Base-by-base conservation (phyloP, 2,797 vertebrate species). In the Rhabdophis nuchalis region DNA sequence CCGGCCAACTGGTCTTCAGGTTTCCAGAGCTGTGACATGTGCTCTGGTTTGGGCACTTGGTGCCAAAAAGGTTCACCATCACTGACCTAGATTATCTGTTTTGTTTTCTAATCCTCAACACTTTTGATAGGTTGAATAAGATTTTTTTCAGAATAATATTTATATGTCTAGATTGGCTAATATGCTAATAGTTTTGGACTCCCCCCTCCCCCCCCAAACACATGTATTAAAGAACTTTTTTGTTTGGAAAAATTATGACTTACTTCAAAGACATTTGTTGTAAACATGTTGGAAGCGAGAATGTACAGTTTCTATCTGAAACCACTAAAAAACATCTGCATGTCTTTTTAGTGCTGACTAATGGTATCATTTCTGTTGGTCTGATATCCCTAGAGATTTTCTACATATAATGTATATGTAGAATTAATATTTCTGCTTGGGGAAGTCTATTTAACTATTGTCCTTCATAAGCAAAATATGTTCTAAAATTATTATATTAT, bases 141-240 rank as follows among this genome's bases (percentile, higher is more conserved):
- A 98, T 98, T 58, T 98, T 98, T 97, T 98, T 98, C 98, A 97
- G 96, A 97, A 98, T 96, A 97, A 97, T 98, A 90, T 98, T 98
- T 97, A 98, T 99, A 98, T 99, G 98, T 97, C 97, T 97, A 97
- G 97, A 98, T 98, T 99, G 98, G 99, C 99, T 99, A 98, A 99
- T 98, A 98, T 97, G 98, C 98, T 99, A 99, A 98, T 98, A 92
- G 98, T 98, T 98, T 98, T 97, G 97, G 97, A 98, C 97, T 96
- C 98, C 32, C 25, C 77, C 41, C n/a, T 98, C 98, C 77, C 29
- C 46, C 98, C 98, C 98, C 98, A 97, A 10, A 23, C 36, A 12
- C 98, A 98, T 98, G 99, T 99, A 98, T 99, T 99, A 99, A 99
- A 99, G 99, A 98, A 98, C 98, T 99, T 98, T 99, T 99, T 99